Evolutionary conservation across 2,797 vertebrate genomes (phyloP), one percentile per base, ranked within the genome.

Genomic region (Alcedo quadribrachys): DNA sequence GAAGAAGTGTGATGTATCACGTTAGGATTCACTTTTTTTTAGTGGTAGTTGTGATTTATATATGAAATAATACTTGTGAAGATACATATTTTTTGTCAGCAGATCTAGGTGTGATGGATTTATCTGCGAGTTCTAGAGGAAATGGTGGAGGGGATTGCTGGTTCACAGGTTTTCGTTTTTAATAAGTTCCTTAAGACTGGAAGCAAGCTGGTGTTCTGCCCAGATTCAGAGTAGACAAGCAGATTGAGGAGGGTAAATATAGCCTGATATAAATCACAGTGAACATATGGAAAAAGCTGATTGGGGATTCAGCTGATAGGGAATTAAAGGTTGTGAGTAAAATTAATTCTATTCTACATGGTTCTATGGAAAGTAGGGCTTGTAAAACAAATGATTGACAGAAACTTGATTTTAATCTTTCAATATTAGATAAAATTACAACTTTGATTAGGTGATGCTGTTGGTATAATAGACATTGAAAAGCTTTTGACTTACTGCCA

Each of bases 251-350:
- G 76, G 69, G 66, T 94, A 95, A 96, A 90, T 95, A 92, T 93
- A 95, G 94, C 79, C 82, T 80, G 89, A 75, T 94, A 95, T 83
- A 95, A 96, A 91, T 94, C 92, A 51, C 73, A 62, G 85, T 83
- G 92, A 95, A 78, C 94, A 94, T 94, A 95, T 78, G 93, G 92
- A 95, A 93, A 87, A 91, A 91, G 89, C 94, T 95, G 92, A 95
- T 50, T 94, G 81, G n/a, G 79, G 46, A 55, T 81, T 95, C 85
- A 94, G 80, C 89, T 93, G 81, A 74, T 85, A 45, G 80, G 70
- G 89, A 96, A 92, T 95, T 96, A 95, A 93, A 93, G 69, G 40
- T 62, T 25, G 48, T 58, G 58, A 89, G 43, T 87, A 78, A 89
- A 92, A 95, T 89, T 87, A 83, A 91, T 93, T 95, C 76, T 68